phyloP scores from a whole-genome alignment of 64 coral and sea anemone genomes.

The Montipora capricornis region DNA sequence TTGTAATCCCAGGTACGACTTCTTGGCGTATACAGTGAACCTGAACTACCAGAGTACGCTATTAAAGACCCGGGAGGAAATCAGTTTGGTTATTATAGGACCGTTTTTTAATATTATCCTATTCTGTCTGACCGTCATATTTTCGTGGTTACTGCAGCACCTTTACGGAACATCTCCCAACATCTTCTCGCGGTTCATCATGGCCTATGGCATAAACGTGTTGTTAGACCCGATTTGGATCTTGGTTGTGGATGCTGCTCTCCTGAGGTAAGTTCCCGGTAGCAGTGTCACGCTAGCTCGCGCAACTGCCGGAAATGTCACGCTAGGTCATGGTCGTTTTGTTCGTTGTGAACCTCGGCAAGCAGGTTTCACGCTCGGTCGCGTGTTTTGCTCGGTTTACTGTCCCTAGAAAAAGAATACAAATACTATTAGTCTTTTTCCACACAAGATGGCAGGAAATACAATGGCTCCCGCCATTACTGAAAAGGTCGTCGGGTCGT shows the following conservation, averaged over 20 bases:
- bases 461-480: no score
- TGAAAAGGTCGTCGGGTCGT: no score
- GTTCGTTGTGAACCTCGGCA: no score
- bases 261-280: constrained; percentile 67
- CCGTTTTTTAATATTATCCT: constrained; percentile 90
- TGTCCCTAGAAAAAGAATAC: no score
- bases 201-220: constrained; percentile 92
- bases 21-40: constrained; percentile 90
- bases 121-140: constrained; percentile 81
- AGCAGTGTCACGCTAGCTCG: background rate
- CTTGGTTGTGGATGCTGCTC: constrained; percentile 83
- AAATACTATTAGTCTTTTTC: no score
- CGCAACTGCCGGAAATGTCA: no score
- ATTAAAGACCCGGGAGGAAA: constrained; percentile 88
- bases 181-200: constrained; percentile 93
- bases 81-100: constrained; percentile 82
- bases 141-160: constrained; percentile 71
- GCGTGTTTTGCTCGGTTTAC: no score
- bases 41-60: constrained; percentile 96
- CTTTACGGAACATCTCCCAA: constrained; percentile 85
- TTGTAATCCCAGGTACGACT: constrained; percentile 76
- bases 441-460: no score
- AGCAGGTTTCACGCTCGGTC: no score
- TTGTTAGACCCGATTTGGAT: constrained; percentile 95
- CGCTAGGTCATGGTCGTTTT: no score